Evolutionary conservation across 2,888 invertebrate species (phyloP).

Genomic region (Drosophila subsilvestris): DNA sequence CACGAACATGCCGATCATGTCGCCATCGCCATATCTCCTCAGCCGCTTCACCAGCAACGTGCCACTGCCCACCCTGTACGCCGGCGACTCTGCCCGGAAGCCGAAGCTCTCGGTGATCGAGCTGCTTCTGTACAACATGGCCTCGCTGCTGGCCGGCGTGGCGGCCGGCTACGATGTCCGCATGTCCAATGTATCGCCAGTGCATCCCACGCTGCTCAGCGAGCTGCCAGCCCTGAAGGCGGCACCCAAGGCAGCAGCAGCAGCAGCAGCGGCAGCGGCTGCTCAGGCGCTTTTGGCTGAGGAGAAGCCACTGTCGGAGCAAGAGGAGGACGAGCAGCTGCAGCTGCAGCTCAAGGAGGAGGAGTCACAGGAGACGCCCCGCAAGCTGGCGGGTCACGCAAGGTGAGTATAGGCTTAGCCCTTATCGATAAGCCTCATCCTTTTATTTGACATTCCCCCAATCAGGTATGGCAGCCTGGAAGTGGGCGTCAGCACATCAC

Average conservation of each 20-base stretch:
- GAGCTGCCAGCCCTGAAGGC: slow-evolving; percentile 85
- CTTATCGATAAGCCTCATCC: neutral
- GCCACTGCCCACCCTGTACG: slow-evolving; percentile 93
- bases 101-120: slow-evolving; percentile 84
- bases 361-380: slow-evolving; percentile 21
- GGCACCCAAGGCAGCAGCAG: slow-evolving; percentile 65
- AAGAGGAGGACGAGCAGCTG: slow-evolving; percentile 17
- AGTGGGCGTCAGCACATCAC: slow-evolving; percentile 46
- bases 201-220: slow-evolving; percentile 90
- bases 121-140: slow-evolving; percentile 92
- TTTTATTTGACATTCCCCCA: slow-evolving; percentile 89
- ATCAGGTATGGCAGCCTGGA: slow-evolving; percentile 76
- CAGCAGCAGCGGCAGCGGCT: neutral
- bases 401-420: slow-evolving; percentile 8
- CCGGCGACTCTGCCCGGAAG: slow-evolving; percentile 86
- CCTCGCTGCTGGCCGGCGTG: slow-evolving; percentile 94
- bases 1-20: slow-evolving; percentile 80
- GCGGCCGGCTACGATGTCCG: slow-evolving; percentile 96
- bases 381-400: slow-evolving; percentile 14
- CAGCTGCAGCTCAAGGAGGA: slow-evolving; percentile 1
- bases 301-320: neutral
- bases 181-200: slow-evolving; percentile 92
- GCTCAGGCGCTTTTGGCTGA: neutral
- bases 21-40: slow-evolving; percentile 83
- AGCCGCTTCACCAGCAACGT: slow-evolving; percentile 85